Conservation (phyloP, 1,140 invertebrate species). For the Centruroides sculpturatus region DNA sequence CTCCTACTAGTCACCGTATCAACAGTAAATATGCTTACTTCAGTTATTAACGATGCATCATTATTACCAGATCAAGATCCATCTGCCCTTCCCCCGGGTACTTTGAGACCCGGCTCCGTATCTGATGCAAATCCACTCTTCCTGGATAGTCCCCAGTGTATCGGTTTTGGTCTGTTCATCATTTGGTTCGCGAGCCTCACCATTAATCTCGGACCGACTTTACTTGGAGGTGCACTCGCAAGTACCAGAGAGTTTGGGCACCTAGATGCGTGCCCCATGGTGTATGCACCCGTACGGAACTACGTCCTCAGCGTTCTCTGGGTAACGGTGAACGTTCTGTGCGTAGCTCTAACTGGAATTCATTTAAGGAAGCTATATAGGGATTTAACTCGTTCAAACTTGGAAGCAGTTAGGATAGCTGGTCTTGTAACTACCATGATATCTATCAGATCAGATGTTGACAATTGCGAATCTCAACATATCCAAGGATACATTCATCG, state of each 20-base stretch:
- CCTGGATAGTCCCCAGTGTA: constrained; percentile 70
- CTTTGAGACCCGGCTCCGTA: not conserved
- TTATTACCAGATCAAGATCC: constrained; percentile 50
- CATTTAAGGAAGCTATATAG: constrained; percentile 68
- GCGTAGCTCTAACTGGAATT: constrained; percentile 66
- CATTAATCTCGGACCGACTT: constrained; percentile 79
- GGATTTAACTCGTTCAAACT: constrained; percentile 57
- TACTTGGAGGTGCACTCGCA: constrained; percentile 65
- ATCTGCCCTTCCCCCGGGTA: not conserved
- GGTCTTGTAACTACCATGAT: constrained; percentile 57
- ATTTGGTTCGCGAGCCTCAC: constrained; percentile 72
- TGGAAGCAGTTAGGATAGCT: constrained; percentile 52
- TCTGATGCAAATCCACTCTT: constrained; percentile 31
- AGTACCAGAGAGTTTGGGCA: constrained; percentile 38
- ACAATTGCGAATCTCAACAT: constrained; percentile 44
- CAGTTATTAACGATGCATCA: constrained; percentile 74
- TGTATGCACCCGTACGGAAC: constrained; percentile 56
- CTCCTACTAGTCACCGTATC: constrained; percentile 74
- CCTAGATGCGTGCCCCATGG: constrained; percentile 63
- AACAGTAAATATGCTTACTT: constrained; percentile 79
- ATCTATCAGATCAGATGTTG: constrained; percentile 34
- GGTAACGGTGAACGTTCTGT: constrained; percentile 75
- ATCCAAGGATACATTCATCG: constrained; percentile 59
- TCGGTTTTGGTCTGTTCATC: constrained; percentile 80
- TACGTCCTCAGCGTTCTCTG: constrained; percentile 79